Percentiles rank a stretch among this genome's conserved stretches.
phyloP scores from a whole-genome alignment of 2,113 vertebrate genomes.

The Rostratula benghalensis region DNA sequence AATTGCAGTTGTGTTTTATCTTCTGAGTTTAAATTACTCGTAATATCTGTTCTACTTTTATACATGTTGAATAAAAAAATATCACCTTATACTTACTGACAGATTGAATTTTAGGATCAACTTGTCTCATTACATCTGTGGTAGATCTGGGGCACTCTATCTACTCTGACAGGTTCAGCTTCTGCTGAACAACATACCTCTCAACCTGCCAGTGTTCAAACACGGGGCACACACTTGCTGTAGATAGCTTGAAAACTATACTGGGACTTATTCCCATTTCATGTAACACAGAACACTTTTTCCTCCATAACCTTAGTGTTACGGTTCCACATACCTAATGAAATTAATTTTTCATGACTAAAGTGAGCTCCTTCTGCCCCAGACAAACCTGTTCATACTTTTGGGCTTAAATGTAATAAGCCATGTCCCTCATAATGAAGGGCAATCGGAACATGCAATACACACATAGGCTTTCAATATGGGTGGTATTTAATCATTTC shows the following conservation, averaged over 20 bases:
- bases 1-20: not conserved
- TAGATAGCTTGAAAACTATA: conserved; percentile 31
- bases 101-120: conserved; percentile 64
- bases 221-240: not conserved
- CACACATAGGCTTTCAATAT: not conserved
- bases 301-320: not conserved
- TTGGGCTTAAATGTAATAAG: not conserved
- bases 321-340: not conserved
- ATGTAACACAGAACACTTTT: not conserved
- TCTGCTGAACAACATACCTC: conserved; percentile 33
- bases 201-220: conserved; percentile 54
- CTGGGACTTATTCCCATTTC: not conserved
- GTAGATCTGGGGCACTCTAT: not conserved
- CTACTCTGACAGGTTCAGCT: conserved; percentile 53
- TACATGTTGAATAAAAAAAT: conserved; percentile 17
- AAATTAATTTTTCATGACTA: conserved; percentile 13
- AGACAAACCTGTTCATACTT: not conserved
- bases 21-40: not conserved
- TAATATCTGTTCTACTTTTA: not conserved
- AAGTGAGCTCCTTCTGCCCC: not conserved
- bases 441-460: not conserved
- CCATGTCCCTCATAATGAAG: not conserved
- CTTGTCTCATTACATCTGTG: conserved; percentile 47
- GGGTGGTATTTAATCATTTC: not conserved
- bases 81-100: conserved; percentile 8